These are phyloP conservation scores for Sterna hirundo DNA, from an alignment of 2,113 vertebrate genomes.

Conservation along the genomic window DNA sequence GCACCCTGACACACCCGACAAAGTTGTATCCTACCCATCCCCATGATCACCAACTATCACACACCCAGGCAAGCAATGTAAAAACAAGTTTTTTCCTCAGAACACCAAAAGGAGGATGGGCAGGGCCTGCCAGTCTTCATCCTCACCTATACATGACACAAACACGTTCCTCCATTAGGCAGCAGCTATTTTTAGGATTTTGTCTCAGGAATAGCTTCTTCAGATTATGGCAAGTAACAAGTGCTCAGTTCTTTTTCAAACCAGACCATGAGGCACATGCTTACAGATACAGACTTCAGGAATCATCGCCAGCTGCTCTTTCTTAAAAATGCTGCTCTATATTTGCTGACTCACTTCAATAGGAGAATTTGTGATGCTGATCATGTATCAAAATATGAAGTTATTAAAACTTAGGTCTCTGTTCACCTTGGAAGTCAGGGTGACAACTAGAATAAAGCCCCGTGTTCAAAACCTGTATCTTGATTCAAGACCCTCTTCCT, in stretches of 20 bases:
- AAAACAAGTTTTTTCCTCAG: background rate
- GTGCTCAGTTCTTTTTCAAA: background rate
- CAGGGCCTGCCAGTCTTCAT: background rate
- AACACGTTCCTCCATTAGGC: background rate
- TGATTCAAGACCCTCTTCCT: background rate
- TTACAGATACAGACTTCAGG: background rate
- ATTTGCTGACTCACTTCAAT: background rate
- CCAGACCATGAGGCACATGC: accelerated
- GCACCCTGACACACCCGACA: background rate
- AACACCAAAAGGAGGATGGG: background rate
- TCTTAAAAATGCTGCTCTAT: background rate
- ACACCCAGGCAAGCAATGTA: background rate
- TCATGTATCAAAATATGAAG: background rate
- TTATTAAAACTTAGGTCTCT: background rate
- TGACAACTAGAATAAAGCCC: background rate
- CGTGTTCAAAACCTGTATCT: background rate
- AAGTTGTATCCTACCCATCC: background rate
- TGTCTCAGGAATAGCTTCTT: background rate
- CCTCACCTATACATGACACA: background rate
- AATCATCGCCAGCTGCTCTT: background rate
- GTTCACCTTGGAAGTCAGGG: background rate
- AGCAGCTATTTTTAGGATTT: background rate
- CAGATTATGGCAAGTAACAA: background rate
- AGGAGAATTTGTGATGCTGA: background rate
- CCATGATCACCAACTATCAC: background rate